A percentile compares a stretch with the other conserved stretches of the same genome.
phyloP scores from a whole-genome alignment of 2,888 invertebrate genomes.

The Pammene fasciana region DNA sequence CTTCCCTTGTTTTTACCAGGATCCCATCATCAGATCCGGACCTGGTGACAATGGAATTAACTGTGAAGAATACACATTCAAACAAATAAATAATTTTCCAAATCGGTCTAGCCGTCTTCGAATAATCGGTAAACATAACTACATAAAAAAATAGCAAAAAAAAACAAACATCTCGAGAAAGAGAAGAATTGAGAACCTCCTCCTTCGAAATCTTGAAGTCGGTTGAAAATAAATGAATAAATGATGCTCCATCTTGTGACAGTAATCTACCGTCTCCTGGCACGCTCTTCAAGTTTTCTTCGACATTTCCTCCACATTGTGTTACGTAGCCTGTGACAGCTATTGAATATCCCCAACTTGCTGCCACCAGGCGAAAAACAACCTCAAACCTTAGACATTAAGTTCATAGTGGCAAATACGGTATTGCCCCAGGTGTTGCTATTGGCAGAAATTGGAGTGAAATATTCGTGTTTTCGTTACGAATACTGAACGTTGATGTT shows the following conservation, averaged over 20 bases:
- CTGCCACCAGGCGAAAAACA: slow-evolving; percentile 44
- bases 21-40: too few relatives aligned
- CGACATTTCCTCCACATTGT: slow-evolving; percentile 61
- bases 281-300: slow-evolving; percentile 48
- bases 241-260: not conserved
- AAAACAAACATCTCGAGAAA: too few relatives aligned
- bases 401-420: slow-evolving; percentile 19
- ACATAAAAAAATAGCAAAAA: too few relatives aligned
- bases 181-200: too few relatives aligned
- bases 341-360: slow-evolving; percentile 53
- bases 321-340: slow-evolving; percentile 63
- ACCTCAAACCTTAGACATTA: slow-evolving; percentile 44
- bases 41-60: too few relatives aligned
- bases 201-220: too few relatives aligned
- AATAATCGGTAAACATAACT: too few relatives aligned
- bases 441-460: slow-evolving; percentile 67
- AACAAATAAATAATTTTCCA: too few relatives aligned
- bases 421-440: slow-evolving; percentile 63
- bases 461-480: slow-evolving; percentile 53
- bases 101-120: too few relatives aligned
- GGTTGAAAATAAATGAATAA: too few relatives aligned
- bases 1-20: too few relatives aligned
- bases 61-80: too few relatives aligned
- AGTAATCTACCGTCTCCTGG: not conserved
- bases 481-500: slow-evolving; percentile 51